These are phyloP conservation scores for Cerastoderma edule DNA, from an alignment of 2,888 invertebrate genomes.

Conservation along the genomic window DNA sequence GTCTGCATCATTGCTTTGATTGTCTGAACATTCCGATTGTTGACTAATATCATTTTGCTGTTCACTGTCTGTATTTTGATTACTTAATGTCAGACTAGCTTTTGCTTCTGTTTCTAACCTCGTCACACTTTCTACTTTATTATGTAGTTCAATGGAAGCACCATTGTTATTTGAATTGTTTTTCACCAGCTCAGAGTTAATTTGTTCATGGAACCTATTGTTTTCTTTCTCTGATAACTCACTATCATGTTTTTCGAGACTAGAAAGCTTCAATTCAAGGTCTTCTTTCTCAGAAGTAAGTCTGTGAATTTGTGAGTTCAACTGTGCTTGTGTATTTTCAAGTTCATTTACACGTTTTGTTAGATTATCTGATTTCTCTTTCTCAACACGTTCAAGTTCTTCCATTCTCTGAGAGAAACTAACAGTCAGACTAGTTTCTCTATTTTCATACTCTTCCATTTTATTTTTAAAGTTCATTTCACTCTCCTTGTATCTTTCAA, in stretches of 20 bases:
- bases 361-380: slow-evolving; percentile 38
- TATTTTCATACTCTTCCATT: slow-evolving; percentile 51
- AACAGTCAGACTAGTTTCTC: slow-evolving; percentile 55
- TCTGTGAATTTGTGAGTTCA: slow-evolving; percentile 44
- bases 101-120: slow-evolving; percentile 44
- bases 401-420: slow-evolving; percentile 51
- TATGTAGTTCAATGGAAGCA: slow-evolving; percentile 41
- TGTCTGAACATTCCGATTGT: not conserved
- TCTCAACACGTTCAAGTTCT: slow-evolving; percentile 53
- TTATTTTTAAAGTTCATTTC: slow-evolving; percentile 53
- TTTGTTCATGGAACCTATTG: slow-evolving; percentile 48
- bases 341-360: slow-evolving; percentile 51
- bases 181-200: slow-evolving; percentile 53
- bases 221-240: slow-evolving; percentile 60
- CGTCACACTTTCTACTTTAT: slow-evolving; percentile 40
- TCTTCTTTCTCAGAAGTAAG: slow-evolving; percentile 53
- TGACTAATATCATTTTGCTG: not conserved
- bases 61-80: slow-evolving; percentile 29
- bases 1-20: slow-evolving; percentile 13
- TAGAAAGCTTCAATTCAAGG: slow-evolving; percentile 47
- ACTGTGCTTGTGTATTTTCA: slow-evolving; percentile 55
- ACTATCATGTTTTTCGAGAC: slow-evolving; percentile 65
- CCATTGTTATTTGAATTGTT: slow-evolving; percentile 28
- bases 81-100: slow-evolving; percentile 35
- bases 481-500: slow-evolving; percentile 52